A percentile compares a stretch with the other conserved stretches of the same genome.
phyloP scores from a whole-genome alignment of 2,888 invertebrate species.

The Dolomedes plantarius region DNA sequence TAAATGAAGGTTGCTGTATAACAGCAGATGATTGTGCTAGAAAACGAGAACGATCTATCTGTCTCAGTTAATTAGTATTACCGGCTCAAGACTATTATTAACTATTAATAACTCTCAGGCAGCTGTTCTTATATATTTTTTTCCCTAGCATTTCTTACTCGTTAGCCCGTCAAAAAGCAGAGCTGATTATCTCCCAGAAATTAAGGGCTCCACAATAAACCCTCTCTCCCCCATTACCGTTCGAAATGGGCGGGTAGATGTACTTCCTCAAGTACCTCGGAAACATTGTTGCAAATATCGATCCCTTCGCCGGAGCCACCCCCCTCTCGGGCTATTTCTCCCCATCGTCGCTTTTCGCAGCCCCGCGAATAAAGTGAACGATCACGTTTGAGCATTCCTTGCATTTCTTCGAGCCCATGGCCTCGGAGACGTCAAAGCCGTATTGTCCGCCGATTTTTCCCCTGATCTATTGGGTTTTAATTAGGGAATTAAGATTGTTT shows the following conservation, averaged over 20 bases:
- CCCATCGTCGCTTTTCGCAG: too few relatives aligned
- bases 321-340: too few relatives aligned
- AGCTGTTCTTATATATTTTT: too few relatives aligned
- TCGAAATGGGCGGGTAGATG: slow-evolving; percentile 1
- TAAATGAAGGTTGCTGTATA: too few relatives aligned
- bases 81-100: too few relatives aligned
- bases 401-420: background rate
- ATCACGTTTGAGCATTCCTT: background rate
- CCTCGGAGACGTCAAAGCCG: background rate
- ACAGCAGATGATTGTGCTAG: too few relatives aligned
- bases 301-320: background rate
- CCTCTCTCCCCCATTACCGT: background rate
- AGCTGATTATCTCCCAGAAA: background rate
- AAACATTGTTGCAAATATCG: slow-evolving; percentile 7
- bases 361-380: background rate
- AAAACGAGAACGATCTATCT: too few relatives aligned
- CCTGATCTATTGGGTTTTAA: background rate
- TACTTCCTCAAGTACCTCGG: background rate
- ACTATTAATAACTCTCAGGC: too few relatives aligned
- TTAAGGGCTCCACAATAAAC: background rate
- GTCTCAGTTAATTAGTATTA: too few relatives aligned
- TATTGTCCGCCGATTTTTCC: background rate
- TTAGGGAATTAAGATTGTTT: background rate
- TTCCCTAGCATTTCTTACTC: too few relatives aligned
- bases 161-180: too few relatives aligned